Evolutionary conservation across 2,797 vertebrate species (phyloP), one percentile per base, ranked within the genome.

Genomic region (Siniperca scherzeri): DNA sequence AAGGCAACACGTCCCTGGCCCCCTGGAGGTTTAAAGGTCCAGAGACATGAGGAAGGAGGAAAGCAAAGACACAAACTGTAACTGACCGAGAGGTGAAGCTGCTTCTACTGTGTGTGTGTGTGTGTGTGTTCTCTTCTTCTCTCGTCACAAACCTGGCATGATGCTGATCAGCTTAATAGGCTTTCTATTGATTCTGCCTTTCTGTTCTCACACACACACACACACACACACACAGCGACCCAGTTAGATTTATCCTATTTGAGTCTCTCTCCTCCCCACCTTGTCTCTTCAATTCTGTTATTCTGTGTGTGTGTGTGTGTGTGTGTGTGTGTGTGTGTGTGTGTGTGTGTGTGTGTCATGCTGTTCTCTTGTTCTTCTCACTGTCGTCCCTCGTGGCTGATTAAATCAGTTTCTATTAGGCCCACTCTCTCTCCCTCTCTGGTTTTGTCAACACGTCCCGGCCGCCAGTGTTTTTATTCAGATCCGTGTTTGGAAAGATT

Each of bases 201-300:
- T 65, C 33, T 57, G 30, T 21, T 56, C 81, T 84, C 77, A 76
- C 56, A 61, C 71, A 67, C 40, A 81, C 68, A 73, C 60, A 57
- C 62, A 73, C 60, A 72, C 79, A 79, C 77, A 70, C 81, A 64
- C 46, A 22, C 73, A 17, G 93, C 88, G 94, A 95, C 95, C 93
- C 93, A 95, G 88, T 95, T 95, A 92, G 84, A 95, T 94, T 93
- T 74, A 94, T 94, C 93, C 90, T 91, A 85, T 86, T 92, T 91
- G 89, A 90, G 90, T 85, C 82, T 89, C 82, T 84, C 88, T 91
- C 85, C 92, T 93, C 89, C 82, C 87, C 87, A 89, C 85, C 82
- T 82, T 93, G 90, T 93, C 93, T 91, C 92, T 89, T 91, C 87
- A 74, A 78, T 83, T 92, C 86, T 88, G 88, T 84, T 88, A 74